Evolutionary conservation across 23 tunicate genomes (phyloP), one percentile per base, ranked within the genome.

Genomic region (Pegea sp.): DNA sequence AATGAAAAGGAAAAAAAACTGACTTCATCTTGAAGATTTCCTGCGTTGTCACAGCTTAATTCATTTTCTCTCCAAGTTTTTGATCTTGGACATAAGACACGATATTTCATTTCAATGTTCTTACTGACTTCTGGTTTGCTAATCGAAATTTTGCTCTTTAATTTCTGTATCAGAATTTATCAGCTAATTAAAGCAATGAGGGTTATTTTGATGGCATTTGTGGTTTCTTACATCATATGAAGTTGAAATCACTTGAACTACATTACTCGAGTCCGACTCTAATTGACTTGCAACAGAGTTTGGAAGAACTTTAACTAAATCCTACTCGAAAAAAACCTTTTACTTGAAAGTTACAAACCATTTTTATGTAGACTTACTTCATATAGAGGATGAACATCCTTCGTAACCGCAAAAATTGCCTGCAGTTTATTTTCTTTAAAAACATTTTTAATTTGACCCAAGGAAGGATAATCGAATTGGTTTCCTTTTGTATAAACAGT

Each of bases 401-500:
- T 62, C 1, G 93, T 81, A 8, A 81, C 81, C 18, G 93, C 93
- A 57, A 65, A 81, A 19, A 81, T 81, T 22, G 93, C 29, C 22
- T 67, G 80, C 42, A 81, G 61, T 32, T 72, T 81, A 66, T 81
- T 55, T 33, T 52, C 63, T 16, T 66, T 31, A 28, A 72, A 81
- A n/a, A 54, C 93, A 44, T 66, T n/a, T 49, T 62, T 81, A 19
- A 81, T 58, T 34, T 81, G 93, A 8, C 93, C 93, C 33, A 81
- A 52, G 3, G 93, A 81, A 5, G 93, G 93, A 38, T 81, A 81
- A 32, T 81, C 93, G 56, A 72, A 22, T 7, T 43, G 11, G 29
- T 72, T 72, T 60, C 93, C 72, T 57, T 72, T 67, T 2, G 81
- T 13, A 28, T 81, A 81, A 6, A 81, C 75, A 0, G 56, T 44